phyloP scores from a whole-genome alignment of 2,888 invertebrate species.

The Brachyopa scutellaris region DNA sequence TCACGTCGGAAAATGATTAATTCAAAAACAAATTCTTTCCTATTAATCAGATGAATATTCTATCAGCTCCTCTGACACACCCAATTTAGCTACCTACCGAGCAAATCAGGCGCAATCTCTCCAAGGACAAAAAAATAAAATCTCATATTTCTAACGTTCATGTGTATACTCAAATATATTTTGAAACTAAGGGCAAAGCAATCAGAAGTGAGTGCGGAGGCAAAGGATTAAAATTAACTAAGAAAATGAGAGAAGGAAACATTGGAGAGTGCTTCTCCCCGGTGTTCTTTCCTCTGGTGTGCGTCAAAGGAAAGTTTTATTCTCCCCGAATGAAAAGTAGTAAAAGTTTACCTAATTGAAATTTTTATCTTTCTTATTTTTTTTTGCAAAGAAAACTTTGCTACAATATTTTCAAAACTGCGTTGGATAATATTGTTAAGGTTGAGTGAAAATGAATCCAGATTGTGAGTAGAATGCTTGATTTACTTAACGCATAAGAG shows the following conservation, averaged over 20 bases:
- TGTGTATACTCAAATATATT: background rate
- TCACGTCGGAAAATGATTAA: constrained; percentile 27
- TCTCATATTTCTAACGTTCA: background rate
- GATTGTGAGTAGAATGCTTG: constrained; percentile 5
- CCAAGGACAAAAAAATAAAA: constrained; percentile 20
- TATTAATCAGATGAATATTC: constrained; percentile 57
- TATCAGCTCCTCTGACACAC: constrained; percentile 15
- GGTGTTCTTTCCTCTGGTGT: background rate
- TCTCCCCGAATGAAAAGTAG: constrained; percentile 13
- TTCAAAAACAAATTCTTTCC: constrained; percentile 30
- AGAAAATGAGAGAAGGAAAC: constrained; percentile 29
- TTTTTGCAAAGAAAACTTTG: background rate
- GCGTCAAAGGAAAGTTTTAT: constrained; percentile 24
- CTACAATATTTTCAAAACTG: background rate
- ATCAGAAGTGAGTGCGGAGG: background rate
- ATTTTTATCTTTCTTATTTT: constrained; percentile 47
- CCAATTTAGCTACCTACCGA: no score
- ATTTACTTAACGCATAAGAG: constrained; percentile 9
- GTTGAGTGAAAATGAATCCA: background rate
- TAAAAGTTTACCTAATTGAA: constrained; percentile 65
- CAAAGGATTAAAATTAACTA: constrained; percentile 28
- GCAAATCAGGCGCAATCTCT: no score
- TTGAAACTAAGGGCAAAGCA: background rate
- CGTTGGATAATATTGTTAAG: background rate
- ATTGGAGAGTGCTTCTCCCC: background rate